A percentile compares a stretch with the other conserved stretches of the same genome.
These are phyloP conservation scores for Huso huso DNA, from an alignment of 2,797 vertebrate species.

Conservation along the genomic window DNA sequence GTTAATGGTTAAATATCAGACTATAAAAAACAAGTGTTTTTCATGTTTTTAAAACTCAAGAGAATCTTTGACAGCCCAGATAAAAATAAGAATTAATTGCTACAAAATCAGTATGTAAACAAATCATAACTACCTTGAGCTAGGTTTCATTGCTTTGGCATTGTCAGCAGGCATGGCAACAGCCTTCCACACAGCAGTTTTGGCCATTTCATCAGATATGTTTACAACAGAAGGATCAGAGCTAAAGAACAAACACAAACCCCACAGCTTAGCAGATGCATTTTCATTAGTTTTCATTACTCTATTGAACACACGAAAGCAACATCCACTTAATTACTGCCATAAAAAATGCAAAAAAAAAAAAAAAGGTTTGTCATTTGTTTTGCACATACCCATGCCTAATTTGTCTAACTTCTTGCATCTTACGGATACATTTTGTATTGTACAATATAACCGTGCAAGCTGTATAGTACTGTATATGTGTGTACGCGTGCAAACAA, in stretches of 20 bases:
- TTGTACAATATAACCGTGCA: too few species aligned
- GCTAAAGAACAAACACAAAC: slow-evolving; percentile 70
- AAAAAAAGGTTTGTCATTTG: too few species aligned
- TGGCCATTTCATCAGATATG: slow-evolving; percentile 88
- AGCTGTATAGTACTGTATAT: too few species aligned
- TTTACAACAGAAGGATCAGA: slow-evolving; percentile 79
- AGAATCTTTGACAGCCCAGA: not conserved
- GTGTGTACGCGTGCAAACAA: too few species aligned
- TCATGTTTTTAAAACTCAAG: not conserved
- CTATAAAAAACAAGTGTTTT: not conserved
- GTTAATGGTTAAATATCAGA: too few species aligned
- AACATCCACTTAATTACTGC: not conserved
- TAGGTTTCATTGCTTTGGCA: slow-evolving; percentile 71
- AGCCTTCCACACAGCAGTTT: slow-evolving; percentile 79
- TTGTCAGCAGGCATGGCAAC: slow-evolving; percentile 73
- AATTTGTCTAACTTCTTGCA: too few species aligned
- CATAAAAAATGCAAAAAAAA: too few species aligned
- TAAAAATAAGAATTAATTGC: slow-evolving; percentile 21
- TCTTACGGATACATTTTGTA: too few species aligned
- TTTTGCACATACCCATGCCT: too few species aligned
- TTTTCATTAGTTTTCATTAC: too few species aligned
- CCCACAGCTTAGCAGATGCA: too few species aligned
- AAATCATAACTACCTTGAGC: slow-evolving; percentile 72
- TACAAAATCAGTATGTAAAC: slow-evolving; percentile 34
- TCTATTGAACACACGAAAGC: too few species aligned